A percentile compares a stretch with the other conserved stretches of the same genome.
These are phyloP conservation scores for Cyrtorhinus lividipennis DNA, from an alignment of 1,140 invertebrate species.

Conservation along the genomic window DNA sequence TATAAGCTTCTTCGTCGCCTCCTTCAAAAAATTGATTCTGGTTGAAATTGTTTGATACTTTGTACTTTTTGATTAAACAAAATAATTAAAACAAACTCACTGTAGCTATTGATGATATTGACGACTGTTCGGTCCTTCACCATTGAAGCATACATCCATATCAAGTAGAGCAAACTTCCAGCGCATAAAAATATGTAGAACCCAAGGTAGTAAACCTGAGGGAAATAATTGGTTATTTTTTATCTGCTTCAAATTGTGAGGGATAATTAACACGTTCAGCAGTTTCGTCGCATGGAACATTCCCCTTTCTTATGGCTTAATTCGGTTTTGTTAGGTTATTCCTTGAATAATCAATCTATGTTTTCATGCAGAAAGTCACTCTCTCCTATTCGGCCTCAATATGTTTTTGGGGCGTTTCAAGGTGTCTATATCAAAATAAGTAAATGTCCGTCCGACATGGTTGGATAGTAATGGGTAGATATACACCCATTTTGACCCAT, in stretches of 20 bases:
- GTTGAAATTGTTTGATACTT: background rate
- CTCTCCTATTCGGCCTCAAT: background rate
- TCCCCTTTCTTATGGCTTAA: too few relatives aligned
- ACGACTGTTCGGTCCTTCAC: constrained; percentile 2
- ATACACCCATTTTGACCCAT: too few relatives aligned
- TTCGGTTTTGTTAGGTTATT: too few relatives aligned
- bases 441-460: too few relatives aligned
- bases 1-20: background rate
- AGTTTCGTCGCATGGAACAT: too few relatives aligned
- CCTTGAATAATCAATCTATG: background rate
- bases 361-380: background rate
- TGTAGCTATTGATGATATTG: constrained; percentile 3
- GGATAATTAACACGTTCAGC: too few relatives aligned
- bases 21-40: background rate
- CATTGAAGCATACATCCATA: constrained; percentile 6
- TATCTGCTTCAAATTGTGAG: too few relatives aligned
- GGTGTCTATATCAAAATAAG: too few relatives aligned
- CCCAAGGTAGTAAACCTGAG: background rate
- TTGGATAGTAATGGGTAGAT: too few relatives aligned
- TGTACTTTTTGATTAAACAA: background rate
- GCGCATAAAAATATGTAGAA: constrained; percentile 1
- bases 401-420: too few relatives aligned
- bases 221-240: background rate
- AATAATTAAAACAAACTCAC: background rate
- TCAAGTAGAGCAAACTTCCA: background rate